phyloP scores from a whole-genome alignment of 2,113 vertebrate genomes.

The Oncorhynchus keta region DNA sequence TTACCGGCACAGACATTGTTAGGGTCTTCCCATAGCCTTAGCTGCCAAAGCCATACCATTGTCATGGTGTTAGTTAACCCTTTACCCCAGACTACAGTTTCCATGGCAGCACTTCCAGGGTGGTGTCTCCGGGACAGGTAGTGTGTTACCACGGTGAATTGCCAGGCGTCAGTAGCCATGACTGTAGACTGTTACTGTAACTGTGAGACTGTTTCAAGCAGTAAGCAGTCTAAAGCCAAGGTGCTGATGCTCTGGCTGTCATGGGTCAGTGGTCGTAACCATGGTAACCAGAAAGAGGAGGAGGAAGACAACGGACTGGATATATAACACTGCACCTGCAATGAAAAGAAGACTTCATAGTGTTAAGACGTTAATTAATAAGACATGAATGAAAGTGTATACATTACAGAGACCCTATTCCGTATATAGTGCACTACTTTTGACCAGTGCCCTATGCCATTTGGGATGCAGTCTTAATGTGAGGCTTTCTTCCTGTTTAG shows the following conservation, averaged over 20 bases:
- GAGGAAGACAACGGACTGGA: neutral
- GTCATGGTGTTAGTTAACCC: neutral
- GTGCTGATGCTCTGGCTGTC: slow-evolving; percentile 85
- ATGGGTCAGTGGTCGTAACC: slow-evolving; percentile 9
- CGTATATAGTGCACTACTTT: too few species aligned
- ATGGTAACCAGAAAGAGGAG: neutral
- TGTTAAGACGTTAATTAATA: too few species aligned
- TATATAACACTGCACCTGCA: too few species aligned
- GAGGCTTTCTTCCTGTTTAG: too few species aligned
- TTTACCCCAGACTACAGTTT: neutral
- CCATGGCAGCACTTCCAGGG: neutral
- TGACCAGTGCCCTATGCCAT: too few species aligned
- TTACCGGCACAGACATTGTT: too few species aligned
- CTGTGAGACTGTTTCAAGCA: slow-evolving; percentile 80
- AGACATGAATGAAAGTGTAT: too few species aligned
- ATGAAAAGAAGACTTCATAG: too few species aligned
- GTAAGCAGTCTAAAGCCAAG: slow-evolving; percentile 99
- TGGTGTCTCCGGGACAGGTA: neutral
- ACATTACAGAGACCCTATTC: too few species aligned
- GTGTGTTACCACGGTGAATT: slow-evolving; percentile 19
- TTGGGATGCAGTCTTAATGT: too few species aligned
- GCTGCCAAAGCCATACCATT: neutral
- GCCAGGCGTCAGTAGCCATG: slow-evolving; percentile 97
- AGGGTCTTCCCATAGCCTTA: too few species aligned
- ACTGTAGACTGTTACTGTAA: slow-evolving; percentile 99